Evolutionary conservation across 2,797 vertebrate species (phyloP), one percentile per base, ranked within the genome.

Genomic region (Hapalemur alaotrensis): DNA sequence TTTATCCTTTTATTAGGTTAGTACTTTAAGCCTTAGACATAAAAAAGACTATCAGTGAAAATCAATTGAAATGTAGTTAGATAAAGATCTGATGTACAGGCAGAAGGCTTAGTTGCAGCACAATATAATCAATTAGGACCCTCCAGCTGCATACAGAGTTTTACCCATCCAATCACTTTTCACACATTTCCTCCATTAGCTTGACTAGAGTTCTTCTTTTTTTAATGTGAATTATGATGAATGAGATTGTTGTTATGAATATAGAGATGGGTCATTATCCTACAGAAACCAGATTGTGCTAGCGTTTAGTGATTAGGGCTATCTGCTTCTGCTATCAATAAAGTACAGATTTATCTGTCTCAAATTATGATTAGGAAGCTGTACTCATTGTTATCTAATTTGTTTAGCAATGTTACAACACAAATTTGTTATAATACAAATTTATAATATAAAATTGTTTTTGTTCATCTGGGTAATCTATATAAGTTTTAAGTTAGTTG

Each of bases 1-100:
- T 98, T 99, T 98, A 99, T 99, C 98, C 98, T 98, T 98, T 99
- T 98, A 99, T 99, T 99, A 98, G 98, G 98, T 99, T 98, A 99
- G 98, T 98, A 98, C 98, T 99, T 97, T 99, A 99, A 98, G 98
- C 98, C 97, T 94, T 96, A 98, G 98, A 98, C 98, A 98, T 98
- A 98, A 98, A 98, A 98, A 98, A 98, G 98, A 98, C 98, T 98
- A 99, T 98, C 99, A 98, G 98, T 98, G 98, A 98, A 98, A 99
- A 99, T 98, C 98, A 98, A 99, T 99, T 98, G 98, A 98, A 99
- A 99, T 98, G 98, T 98, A 98, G 98, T 99, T 99, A 99, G 98
- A 98, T 98, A 97, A 96, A 98, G 98, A 98, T 98, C 98, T 98
- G 98, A 98, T 98, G 98, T 96, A 98, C 97, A 96, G 92, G 96